Conservation (phyloP, 2,888 invertebrate species). For the Merodon equestris region DNA sequence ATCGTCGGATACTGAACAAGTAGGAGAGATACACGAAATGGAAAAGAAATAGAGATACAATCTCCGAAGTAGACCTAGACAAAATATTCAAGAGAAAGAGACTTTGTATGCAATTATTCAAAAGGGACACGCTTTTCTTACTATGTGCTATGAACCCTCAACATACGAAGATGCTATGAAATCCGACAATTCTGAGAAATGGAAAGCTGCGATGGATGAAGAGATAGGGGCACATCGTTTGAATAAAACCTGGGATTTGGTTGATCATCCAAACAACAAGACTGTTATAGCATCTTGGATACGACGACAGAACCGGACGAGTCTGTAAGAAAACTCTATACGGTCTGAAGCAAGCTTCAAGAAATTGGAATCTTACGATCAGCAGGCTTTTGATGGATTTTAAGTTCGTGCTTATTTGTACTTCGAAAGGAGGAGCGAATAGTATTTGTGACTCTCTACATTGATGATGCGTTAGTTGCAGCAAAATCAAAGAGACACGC, state of each 20-base stretch:
- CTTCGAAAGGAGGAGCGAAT: slow-evolving; percentile 38
- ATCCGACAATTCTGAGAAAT: slow-evolving; percentile 1
- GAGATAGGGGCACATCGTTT: slow-evolving; percentile 9
- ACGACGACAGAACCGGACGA: slow-evolving; percentile 41
- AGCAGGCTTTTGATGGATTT: slow-evolving; percentile 52
- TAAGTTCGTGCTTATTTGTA: slow-evolving; percentile 70
- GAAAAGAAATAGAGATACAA: background rate
- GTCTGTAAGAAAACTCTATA: slow-evolving; percentile 53
- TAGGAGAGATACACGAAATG: slow-evolving; percentile 2
- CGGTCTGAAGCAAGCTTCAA: slow-evolving; percentile 56
- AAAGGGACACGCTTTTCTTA: slow-evolving; percentile 18
- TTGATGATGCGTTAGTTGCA: slow-evolving; percentile 69
- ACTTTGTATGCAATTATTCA: slow-evolving; percentile 44
- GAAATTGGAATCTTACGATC: slow-evolving; percentile 57
- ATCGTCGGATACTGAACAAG: background rate
- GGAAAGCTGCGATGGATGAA: slow-evolving; percentile 5
- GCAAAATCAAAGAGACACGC: slow-evolving; percentile 34
- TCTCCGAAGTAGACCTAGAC: slow-evolving; percentile 2
- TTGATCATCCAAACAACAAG: background rate
- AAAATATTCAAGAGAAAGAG: slow-evolving; percentile 1
- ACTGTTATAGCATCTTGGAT: slow-evolving; percentile 22
- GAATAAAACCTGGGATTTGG: slow-evolving; percentile 4
- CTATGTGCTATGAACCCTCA: background rate
- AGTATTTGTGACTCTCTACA: slow-evolving; percentile 61
- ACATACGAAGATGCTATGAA: slow-evolving; percentile 3